Percentiles rank a stretch among this genome's conserved stretches.
Conservation (phyloP, 2,888 invertebrate genomes). For the Clusia tigrina region DNA sequence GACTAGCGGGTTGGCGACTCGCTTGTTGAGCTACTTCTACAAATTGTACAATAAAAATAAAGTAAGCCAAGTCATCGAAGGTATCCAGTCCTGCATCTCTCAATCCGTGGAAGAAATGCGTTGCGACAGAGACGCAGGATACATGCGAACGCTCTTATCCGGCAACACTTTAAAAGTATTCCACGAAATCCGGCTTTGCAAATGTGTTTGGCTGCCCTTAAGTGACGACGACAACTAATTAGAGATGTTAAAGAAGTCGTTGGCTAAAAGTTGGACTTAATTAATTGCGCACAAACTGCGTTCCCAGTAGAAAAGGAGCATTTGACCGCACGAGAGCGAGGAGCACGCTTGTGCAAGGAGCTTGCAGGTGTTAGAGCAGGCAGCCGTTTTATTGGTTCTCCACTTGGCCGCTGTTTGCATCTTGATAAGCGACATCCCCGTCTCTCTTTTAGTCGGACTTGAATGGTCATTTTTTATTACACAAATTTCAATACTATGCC, state of each 20-base stretch:
- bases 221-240: conserved; percentile 58
- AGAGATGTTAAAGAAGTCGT: conserved; percentile 60
- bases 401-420: conserved; percentile 12
- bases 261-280: conserved; percentile 50
- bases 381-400: neutral
- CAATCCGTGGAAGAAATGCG: no score
- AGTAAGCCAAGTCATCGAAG: no score
- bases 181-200: no score
- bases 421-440: conserved; percentile 34
- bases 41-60: no score
- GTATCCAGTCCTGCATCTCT: no score
- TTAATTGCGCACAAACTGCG: conserved; percentile 50
- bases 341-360: neutral
- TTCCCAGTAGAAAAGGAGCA: neutral
- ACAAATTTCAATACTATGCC: conserved; percentile 54
- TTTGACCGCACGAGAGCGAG: neutral
- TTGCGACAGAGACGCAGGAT: no score
- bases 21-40: no score
- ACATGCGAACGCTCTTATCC: no score
- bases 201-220: conserved; percentile 28
- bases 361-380: neutral
- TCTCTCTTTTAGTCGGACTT: neutral
- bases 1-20: no score
- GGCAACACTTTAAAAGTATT: no score
- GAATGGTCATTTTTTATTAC: conserved; percentile 50